Conservation (phyloP, 2,113 vertebrate genomes). For the Chaetodon auriga region DNA sequence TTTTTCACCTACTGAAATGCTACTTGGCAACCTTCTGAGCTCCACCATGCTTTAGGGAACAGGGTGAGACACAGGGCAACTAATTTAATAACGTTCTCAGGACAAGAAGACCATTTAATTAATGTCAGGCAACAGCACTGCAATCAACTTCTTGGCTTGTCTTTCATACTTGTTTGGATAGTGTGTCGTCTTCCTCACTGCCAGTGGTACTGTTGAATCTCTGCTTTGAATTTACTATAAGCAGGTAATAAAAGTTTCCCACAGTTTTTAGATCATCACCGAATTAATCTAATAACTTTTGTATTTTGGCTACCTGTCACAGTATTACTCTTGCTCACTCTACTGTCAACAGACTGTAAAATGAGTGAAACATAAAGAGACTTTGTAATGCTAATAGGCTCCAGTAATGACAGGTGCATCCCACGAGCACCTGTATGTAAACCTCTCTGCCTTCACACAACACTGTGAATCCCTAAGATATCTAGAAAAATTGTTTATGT, state of each 20-base stretch:
- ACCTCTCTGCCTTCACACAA: slow-evolving; percentile 22
- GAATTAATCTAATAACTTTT: not conserved
- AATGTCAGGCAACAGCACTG: slow-evolving; percentile 45
- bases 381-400: slow-evolving; percentile 5
- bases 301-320: not conserved
- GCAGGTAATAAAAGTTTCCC: not conserved
- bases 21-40: slow-evolving; percentile 53
- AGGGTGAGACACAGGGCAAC: slow-evolving; percentile 70
- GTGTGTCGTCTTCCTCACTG: slow-evolving; percentile 37
- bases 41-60: slow-evolving; percentile 59
- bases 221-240: slow-evolving; percentile 30
- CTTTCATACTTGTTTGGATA: slow-evolving; percentile 48
- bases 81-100: slow-evolving; percentile 75
- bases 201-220: slow-evolving; percentile 46
- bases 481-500: not conserved
- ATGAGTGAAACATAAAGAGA: not conserved
- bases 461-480: not conserved
- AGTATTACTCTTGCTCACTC: not conserved
- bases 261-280: not conserved
- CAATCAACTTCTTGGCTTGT: slow-evolving; percentile 41
- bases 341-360: slow-evolving; percentile 9
- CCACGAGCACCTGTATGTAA: slow-evolving; percentile 60
- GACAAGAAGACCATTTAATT: slow-evolving; percentile 53
- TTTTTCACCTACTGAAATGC: slow-evolving; percentile 42
- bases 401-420: slow-evolving; percentile 34